Evolutionary conservation across 2,113 vertebrate species (phyloP).

Genomic region (Solenodon paradoxus): DNA sequence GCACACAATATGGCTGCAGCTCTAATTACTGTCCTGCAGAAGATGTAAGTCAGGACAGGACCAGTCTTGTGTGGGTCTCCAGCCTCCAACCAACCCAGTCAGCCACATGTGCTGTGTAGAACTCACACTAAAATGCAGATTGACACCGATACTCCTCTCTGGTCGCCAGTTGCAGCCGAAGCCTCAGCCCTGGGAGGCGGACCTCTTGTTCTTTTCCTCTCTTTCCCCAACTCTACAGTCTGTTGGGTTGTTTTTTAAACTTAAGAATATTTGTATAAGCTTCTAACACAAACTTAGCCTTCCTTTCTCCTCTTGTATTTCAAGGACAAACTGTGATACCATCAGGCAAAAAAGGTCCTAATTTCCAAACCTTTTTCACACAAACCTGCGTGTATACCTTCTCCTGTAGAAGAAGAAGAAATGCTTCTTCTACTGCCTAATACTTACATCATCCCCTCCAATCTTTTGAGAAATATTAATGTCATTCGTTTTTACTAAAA

Average conservation of each 20-base stretch:
- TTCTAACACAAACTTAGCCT: not conserved
- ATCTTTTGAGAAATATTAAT: not conserved
- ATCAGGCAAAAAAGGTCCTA: not conserved
- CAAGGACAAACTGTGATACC: not conserved
- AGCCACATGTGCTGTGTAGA: not conserved
- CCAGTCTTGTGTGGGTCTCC: not conserved
- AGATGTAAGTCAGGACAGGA: not conserved
- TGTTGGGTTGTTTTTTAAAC: not conserved
- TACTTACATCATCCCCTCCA: not conserved
- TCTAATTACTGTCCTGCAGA: not conserved
- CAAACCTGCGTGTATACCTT: accelerated
- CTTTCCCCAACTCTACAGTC: not conserved
- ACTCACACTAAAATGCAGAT: accelerated
- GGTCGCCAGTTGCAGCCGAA: too few species aligned
- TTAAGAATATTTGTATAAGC: not conserved
- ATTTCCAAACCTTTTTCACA: not conserved
- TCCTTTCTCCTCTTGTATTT: not conserved
- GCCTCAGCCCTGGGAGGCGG: accelerated
- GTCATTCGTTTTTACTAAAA: not conserved
- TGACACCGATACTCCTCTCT: accelerated
- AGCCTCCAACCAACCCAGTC: not conserved
- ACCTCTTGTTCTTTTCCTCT: not conserved
- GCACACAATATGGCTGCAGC: too few species aligned
- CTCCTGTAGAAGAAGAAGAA: not conserved
- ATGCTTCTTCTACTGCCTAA: not conserved